Conservation (phyloP, 2,797 vertebrate species). For the Acomys russatus region DNA sequence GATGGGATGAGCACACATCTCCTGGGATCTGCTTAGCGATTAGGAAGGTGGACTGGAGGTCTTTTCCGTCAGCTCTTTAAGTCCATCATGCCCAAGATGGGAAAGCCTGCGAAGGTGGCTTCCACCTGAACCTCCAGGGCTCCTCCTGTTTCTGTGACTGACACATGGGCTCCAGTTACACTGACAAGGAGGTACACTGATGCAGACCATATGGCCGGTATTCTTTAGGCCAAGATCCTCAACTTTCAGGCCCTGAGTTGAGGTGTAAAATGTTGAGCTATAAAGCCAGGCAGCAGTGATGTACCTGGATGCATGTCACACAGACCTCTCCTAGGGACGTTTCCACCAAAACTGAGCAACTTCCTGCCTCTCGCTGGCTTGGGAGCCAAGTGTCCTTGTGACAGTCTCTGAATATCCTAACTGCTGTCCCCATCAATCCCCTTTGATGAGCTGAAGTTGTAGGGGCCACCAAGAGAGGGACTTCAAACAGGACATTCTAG, state of each 20-base stretch:
- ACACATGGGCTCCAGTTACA: accelerated
- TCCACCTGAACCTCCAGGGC: not conserved
- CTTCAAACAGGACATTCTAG: conserved; percentile 61
- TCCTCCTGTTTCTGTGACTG: not conserved
- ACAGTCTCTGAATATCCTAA: conserved; percentile 49
- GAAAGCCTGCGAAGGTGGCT: not conserved
- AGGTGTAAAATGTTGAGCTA: not conserved
- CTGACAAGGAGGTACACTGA: not conserved
- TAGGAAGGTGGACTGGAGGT: not conserved
- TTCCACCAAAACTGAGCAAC: not conserved
- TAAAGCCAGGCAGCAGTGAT: not conserved
- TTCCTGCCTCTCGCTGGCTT: not conserved
- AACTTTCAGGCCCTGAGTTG: not conserved
- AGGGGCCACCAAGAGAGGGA: not conserved
- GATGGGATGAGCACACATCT: not conserved
- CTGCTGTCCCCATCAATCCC: not conserved
- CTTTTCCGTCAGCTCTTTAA: not conserved
- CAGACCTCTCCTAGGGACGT: not conserved
- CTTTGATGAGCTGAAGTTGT: conserved; percentile 25
- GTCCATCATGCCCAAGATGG: not conserved
- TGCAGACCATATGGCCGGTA: not conserved
- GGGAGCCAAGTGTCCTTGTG: not conserved
- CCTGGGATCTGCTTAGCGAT: not conserved
- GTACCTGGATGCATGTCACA: not conserved
- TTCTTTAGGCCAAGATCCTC: not conserved